phyloP scores from a whole-genome alignment of 2,113 vertebrate species.

The Sinocyclocheilus maitianheensis region DNA sequence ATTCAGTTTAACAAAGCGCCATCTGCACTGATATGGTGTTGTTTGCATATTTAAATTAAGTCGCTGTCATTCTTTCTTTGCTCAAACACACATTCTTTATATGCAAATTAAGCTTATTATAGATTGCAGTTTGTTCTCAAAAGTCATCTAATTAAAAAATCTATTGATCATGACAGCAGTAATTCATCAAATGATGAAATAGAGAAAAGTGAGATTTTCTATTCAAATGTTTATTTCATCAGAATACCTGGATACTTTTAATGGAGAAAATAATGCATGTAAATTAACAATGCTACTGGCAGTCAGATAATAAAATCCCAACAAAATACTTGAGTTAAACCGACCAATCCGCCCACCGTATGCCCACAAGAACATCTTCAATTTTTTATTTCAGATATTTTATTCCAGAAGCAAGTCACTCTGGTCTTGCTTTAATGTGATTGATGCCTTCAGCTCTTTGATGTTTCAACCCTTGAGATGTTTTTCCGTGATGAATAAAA shows the following conservation, averaged over 20 bases:
- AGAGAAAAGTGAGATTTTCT: background rate
- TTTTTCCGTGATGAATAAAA: slow-evolving; percentile 40
- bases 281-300: background rate
- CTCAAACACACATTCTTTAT: slow-evolving; percentile 15
- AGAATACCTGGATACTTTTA: background rate
- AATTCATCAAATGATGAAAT: slow-evolving; percentile 9
- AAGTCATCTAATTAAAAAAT: background rate
- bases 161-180: background rate
- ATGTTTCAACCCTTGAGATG: slow-evolving; percentile 27
- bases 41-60: slow-evolving; percentile 31
- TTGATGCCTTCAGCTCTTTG: slow-evolving; percentile 37
- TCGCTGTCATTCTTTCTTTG: slow-evolving; percentile 16
- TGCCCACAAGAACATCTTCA: slow-evolving; percentile 20
- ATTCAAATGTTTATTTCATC: slow-evolving; percentile 1
- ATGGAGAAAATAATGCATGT: background rate
- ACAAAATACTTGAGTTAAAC: background rate
- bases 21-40: background rate
- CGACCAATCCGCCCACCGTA: background rate
- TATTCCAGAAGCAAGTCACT: slow-evolving; percentile 17
- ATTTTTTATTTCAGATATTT: slow-evolving; percentile 27
- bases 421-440: slow-evolving; percentile 43
- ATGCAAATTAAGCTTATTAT: slow-evolving; percentile 23
- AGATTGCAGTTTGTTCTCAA: slow-evolving; percentile 12
- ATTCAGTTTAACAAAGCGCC: slow-evolving; percentile 12
- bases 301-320: background rate